Evolutionary conservation across 2,888 invertebrate genomes (phyloP), one percentile per base, ranked within the genome.

Genomic region (Torymus auratus): DNA sequence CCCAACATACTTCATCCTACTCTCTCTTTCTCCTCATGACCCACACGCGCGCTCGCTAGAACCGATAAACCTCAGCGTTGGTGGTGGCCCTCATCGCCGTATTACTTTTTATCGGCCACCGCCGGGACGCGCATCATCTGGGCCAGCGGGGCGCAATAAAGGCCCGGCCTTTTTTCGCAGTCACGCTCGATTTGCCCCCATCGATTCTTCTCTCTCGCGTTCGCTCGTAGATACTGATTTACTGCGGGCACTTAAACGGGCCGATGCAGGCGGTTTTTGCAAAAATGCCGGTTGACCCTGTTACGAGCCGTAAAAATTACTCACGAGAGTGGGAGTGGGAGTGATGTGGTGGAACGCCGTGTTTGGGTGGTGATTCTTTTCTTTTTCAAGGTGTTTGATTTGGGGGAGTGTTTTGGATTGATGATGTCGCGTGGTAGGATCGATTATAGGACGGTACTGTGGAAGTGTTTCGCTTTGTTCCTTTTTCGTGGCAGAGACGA

Each of bases 291-390:
- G 71, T 79, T 62, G 62, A 61, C 71, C 81, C 20, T 10, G 81
- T 81, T 83, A 80, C 76, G 84, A 84, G 84, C 82, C 73, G 71
- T 78, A 78, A 78, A 41, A 81, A 73, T 73, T 78, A 69, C 67
- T 77, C 81, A 77, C 55, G 41, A 17, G 41, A 41, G 7, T 5
- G 1, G 20, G 41, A 7, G 41, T 1, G 7, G 7, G 7, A 41
- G 7, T 5, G 41, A 41, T 41, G 41, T 7, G 41, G 41, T 41
- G 41, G 1, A 41, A 41, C 41, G 7, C 1, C 41, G 41, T 7
- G 28, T 28, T 28, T 41, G 41, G 41, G 7, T 41, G 0, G 28
- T 28, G 20, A 55, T 23, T 56, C n/a, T 68, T 15, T 23, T 56
- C 28, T 55, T 56, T 69, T 15, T n/a, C 11, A 41, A 41, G 5